Percentiles rank a stretch among this genome's conserved stretches.
Conservation (phyloP, 92 coral and sea anemone species). For the Phenganax subtilis region DNA sequence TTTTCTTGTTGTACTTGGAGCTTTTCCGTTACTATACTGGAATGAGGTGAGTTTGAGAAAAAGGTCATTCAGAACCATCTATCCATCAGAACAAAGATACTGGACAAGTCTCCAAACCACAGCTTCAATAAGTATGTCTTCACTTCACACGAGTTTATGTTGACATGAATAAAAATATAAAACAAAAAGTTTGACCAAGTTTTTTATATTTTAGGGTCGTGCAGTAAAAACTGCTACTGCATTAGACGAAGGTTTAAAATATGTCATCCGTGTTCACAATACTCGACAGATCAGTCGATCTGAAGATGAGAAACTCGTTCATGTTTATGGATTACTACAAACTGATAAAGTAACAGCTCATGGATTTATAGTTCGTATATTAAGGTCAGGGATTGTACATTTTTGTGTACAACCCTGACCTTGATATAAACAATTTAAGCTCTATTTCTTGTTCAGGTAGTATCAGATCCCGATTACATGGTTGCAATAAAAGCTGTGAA, state of each 20-base stretch:
- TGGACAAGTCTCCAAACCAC: background rate
- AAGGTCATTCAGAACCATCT: too few relatives aligned
- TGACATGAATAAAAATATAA: background rate
- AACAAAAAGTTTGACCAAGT: background rate
- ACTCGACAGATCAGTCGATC: conserved; percentile 52
- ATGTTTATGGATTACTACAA: conserved; percentile 64
- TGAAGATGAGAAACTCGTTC: conserved; percentile 59
- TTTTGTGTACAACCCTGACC: background rate
- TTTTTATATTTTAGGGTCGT: conserved; percentile 60
- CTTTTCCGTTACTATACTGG: conserved; percentile 84
- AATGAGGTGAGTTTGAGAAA: conserved; percentile 65
- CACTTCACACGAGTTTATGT: background rate
- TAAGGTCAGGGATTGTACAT: background rate
- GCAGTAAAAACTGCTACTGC: conserved; percentile 92
- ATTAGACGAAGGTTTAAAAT: conserved; percentile 81
- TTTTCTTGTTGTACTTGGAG: conserved; percentile 62
- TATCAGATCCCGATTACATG: conserved; percentile 75
- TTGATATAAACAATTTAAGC: too few relatives aligned
- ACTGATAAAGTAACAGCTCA: conserved; percentile 62
- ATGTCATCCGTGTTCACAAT: conserved; percentile 61
- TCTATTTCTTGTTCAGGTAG: conserved; percentile 43
- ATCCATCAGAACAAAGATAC: too few relatives aligned
- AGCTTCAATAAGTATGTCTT: background rate
- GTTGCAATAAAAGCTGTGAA: conserved; percentile 83
- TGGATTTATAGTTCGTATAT: background rate